Evolutionary conservation across 2,113 vertebrate genomes (phyloP).

Genomic region (Cryptomyrus ogoouensis): DNA sequence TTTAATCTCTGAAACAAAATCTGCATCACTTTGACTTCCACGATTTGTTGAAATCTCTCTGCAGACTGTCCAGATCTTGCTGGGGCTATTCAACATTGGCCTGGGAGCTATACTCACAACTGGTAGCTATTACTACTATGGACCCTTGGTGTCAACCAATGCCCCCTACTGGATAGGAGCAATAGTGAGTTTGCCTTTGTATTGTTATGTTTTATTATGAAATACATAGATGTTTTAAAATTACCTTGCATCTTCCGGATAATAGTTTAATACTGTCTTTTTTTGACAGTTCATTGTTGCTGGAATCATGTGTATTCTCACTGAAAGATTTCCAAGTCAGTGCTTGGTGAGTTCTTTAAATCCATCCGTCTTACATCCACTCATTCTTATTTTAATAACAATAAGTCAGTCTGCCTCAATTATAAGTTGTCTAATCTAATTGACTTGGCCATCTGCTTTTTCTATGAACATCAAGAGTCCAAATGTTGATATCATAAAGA

Average conservation of each 20-base stretch:
- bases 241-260: background rate
- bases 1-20: background rate
- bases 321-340: slow-evolving; percentile 48
- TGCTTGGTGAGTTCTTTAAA: slow-evolving; percentile 51
- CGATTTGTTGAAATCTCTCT: slow-evolving; percentile 5
- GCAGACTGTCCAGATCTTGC: slow-evolving; percentile 53
- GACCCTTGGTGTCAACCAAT: rapidly evolving
- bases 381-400: background rate
- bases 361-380: background rate
- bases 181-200: slow-evolving; percentile 39
- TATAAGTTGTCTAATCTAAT: background rate
- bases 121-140: rapidly evolving
- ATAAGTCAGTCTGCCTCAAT: background rate
- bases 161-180: slow-evolving; percentile 40
- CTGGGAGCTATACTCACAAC: rapidly evolving
- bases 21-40: background rate
- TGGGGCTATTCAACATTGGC: slow-evolving; percentile 47
- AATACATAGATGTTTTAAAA: background rate
- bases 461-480: background rate
- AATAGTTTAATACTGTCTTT: background rate
- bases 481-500: background rate
- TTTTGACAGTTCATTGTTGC: slow-evolving; percentile 42
- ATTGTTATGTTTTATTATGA: background rate
- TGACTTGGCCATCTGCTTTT: background rate
- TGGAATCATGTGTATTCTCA: slow-evolving; percentile 46